Evolutionary conservation across 2,888 invertebrate genomes (phyloP).

Genomic region (Metopia argyrocephala): DNA sequence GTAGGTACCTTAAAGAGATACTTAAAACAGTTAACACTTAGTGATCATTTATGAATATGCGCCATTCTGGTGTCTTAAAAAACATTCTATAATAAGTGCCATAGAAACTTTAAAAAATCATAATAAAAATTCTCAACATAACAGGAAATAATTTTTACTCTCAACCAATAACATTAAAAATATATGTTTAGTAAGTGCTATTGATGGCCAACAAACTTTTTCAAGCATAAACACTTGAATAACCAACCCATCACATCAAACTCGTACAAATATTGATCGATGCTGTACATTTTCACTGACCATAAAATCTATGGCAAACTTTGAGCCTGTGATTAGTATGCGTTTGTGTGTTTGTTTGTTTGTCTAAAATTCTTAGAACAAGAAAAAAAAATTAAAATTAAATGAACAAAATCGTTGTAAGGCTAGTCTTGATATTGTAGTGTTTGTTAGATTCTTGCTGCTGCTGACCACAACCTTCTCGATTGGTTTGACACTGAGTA

Average conservation of each 20-base stretch:
- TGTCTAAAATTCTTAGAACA: constrained; percentile 2
- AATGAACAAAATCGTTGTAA: not conserved
- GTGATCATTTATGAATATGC: too few species aligned
- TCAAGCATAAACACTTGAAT: constrained; percentile 22
- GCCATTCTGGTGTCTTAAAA: too few species aligned
- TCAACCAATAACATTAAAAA: not conserved
- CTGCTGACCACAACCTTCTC: constrained; percentile 40
- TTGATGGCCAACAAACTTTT: not conserved
- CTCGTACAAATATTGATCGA: constrained; percentile 1
- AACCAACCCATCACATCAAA: not conserved
- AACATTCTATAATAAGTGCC: too few species aligned
- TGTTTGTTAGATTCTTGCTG: not conserved
- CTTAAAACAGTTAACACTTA: too few species aligned
- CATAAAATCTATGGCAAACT: constrained; percentile 24
- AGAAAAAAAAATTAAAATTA: constrained; percentile 5
- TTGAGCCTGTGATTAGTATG: not conserved
- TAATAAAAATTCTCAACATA: not conserved
- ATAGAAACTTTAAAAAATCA: not conserved
- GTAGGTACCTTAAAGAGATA: too few species aligned
- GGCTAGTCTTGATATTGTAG: not conserved
- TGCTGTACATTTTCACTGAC: constrained; percentile 24
- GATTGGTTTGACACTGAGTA: constrained; percentile 46
- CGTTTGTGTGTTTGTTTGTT: too few species aligned
- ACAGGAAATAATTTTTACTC: not conserved
- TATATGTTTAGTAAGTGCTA: not conserved